phyloP scores from a whole-genome alignment of 2,113 vertebrate genomes.

The Chloroceryle aenea region DNA sequence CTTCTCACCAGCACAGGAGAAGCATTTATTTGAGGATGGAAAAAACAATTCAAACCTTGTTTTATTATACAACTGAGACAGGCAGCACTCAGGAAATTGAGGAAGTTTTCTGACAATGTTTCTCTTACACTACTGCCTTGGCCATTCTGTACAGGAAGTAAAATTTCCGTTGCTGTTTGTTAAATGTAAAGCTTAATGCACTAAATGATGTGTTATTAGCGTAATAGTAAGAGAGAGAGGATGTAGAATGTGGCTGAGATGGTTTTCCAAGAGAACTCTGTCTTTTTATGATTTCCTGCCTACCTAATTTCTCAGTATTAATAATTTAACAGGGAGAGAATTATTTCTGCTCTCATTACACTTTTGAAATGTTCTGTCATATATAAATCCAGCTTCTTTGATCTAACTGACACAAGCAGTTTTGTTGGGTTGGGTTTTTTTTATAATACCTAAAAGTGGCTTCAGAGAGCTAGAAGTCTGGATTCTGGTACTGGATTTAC shows the following conservation, averaged over 20 bases:
- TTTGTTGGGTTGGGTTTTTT: too few species aligned
- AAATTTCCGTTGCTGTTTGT: not conserved
- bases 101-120: not conserved
- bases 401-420: not conserved
- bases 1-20: not conserved
- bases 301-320: not conserved
- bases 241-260: not conserved
- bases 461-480: not conserved
- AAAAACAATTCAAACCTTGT: not conserved
- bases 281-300: not conserved
- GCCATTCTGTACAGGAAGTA: not conserved
- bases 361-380: not conserved
- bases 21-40: not conserved
- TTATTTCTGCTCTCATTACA: not conserved
- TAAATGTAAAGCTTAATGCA: not conserved
- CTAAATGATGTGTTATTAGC: not conserved
- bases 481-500: not conserved
- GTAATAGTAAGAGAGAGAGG: not conserved
- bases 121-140: not conserved
- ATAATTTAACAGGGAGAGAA: not conserved
- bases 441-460: not conserved
- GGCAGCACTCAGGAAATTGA: not conserved
- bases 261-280: not conserved
- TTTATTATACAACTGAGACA: not conserved
- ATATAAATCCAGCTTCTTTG: not conserved